These are phyloP conservation scores for Gallinago solitaria DNA, from an alignment of 2,797 vertebrate species.

Conservation along the genomic window DNA sequence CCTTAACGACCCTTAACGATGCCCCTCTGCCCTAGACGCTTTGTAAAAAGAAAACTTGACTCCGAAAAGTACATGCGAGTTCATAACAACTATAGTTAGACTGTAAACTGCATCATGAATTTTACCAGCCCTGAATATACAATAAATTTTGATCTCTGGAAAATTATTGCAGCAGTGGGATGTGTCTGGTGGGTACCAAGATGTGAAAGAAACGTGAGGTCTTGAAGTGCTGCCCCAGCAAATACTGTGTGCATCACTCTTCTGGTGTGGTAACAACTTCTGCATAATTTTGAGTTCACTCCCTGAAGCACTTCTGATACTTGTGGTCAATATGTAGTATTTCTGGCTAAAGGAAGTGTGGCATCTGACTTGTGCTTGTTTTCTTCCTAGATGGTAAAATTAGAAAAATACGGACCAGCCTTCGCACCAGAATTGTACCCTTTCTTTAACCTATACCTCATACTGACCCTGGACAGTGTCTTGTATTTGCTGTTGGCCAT, in stretches of 20 bases:
- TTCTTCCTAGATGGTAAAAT: conserved; percentile 79
- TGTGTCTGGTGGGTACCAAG: not conserved
- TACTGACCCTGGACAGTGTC: conserved; percentile 85
- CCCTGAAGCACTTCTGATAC: not conserved
- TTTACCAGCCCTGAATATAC: not conserved
- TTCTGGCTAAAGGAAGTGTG: not conserved
- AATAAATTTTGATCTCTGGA: accelerated
- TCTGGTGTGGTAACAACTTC: not conserved
- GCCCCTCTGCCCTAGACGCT: not conserved
- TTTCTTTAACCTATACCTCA: conserved; percentile 79
- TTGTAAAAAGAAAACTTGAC: not conserved
- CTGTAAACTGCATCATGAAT: accelerated
- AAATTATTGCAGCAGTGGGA: not conserved
- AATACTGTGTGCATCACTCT: not conserved
- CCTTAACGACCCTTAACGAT: accelerated
- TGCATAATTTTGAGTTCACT: not conserved
- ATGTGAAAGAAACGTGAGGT: not conserved
- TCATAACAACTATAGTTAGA: accelerated
- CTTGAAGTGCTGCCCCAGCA: not conserved
- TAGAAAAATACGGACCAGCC: conserved; percentile 82
- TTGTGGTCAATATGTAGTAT: not conserved
- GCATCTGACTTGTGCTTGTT: not conserved
- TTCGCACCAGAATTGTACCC: conserved; percentile 76
- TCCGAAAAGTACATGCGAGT: accelerated
- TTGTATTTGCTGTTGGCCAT: conserved; percentile 88